Percentiles rank a stretch among this genome's conserved stretches.
phyloP scores from a whole-genome alignment of 2,888 invertebrate species.

The Coecobrya sp. region DNA sequence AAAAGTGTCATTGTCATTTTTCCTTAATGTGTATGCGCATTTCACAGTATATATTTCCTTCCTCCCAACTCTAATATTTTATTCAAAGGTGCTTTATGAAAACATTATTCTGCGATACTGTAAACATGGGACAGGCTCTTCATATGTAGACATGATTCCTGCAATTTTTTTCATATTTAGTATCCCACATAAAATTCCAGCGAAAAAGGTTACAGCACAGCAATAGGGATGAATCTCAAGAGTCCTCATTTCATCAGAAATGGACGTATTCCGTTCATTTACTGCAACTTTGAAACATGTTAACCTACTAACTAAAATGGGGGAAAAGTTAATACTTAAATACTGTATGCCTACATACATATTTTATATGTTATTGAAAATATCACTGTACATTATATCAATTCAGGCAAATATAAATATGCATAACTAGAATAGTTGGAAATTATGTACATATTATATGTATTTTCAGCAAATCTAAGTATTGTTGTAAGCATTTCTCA shows the following conservation, averaged over 20 bases:
- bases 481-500: not conserved
- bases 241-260: slow-evolving; percentile 81
- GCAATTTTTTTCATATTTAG: not conserved
- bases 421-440: slow-evolving; percentile 17
- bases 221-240: slow-evolving; percentile 80
- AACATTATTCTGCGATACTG: not conserved
- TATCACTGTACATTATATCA: not conserved
- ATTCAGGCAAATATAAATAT: not conserved
- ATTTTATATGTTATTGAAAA: not conserved
- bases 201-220: slow-evolving; percentile 44
- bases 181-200: not conserved
- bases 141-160: not conserved
- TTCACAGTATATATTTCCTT: slow-evolving; percentile 51
- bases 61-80: not conserved
- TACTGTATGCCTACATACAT: not conserved
- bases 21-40: slow-evolving; percentile 56
- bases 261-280: slow-evolving; percentile 73
- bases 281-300: slow-evolving; percentile 50
- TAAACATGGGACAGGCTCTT: not conserved
- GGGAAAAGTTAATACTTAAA: not conserved
- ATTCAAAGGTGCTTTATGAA: not conserved
- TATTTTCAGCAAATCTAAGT: not conserved
- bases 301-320: not conserved
- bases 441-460: not conserved
- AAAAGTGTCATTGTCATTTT: slow-evolving; percentile 83